These are phyloP conservation scores for Psittacula echo DNA, from an alignment of 2,797 vertebrate species.

Conservation along the genomic window DNA sequence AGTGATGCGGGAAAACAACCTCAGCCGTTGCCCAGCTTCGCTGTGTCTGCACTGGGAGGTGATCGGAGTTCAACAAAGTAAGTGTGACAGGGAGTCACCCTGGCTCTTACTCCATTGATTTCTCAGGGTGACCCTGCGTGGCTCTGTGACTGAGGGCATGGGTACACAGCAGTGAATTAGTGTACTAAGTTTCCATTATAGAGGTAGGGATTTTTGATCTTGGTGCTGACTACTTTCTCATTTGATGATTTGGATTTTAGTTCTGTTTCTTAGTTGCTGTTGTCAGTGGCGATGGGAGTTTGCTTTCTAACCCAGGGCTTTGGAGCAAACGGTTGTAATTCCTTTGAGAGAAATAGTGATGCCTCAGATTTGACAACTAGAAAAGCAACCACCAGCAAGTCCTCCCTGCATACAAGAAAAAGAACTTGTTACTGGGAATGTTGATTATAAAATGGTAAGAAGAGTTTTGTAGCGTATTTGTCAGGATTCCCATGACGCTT, in stretches of 20 bases:
- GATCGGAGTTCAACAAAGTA: not conserved
- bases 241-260: not conserved
- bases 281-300: not conserved
- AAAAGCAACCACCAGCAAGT: not conserved
- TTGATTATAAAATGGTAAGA: not conserved
- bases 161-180: not conserved
- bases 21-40: not conserved
- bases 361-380: not conserved
- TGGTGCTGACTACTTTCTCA: not conserved
- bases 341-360: not conserved
- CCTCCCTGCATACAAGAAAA: not conserved
- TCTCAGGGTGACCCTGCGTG: slow-evolving; percentile 12
- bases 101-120: not conserved
- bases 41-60: not conserved
- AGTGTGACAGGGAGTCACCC: not conserved
- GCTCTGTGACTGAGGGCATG: not conserved
- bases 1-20: fast-evolving
- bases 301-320: not conserved
- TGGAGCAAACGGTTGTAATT: not conserved
- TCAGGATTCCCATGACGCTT: not conserved
- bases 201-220: not conserved
- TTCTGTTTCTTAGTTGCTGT: not conserved
- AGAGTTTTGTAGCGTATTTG: not conserved
- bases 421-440: not conserved
- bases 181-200: not conserved